Percentiles rank a stretch among this genome's conserved stretches.
Conservation (phyloP, 1,140 invertebrate species). For the Halictus rubicundus region DNA sequence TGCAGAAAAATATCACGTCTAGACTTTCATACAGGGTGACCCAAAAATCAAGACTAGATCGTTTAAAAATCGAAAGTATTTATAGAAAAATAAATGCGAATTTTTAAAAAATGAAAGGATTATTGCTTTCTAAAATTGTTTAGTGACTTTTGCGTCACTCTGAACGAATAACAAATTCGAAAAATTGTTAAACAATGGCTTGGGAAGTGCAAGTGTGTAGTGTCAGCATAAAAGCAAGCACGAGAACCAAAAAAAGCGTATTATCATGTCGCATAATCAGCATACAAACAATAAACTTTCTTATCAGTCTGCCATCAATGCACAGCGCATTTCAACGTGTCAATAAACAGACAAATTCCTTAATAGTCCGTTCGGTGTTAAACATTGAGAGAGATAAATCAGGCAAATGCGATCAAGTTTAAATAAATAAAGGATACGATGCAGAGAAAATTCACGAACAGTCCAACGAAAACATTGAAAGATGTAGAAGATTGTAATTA, state of each 20-base stretch:
- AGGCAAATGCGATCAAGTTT: background rate
- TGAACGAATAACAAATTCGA: no score
- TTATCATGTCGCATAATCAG: no score
- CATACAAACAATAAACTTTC: no score
- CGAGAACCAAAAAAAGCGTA: background rate
- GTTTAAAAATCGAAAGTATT: no score
- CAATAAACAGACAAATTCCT: background rate
- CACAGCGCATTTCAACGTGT: background rate
- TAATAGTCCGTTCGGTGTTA: background rate
- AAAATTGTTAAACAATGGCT: background rate
- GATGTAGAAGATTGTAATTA: conserved; percentile 66
- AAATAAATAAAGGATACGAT: conserved; percentile 43
- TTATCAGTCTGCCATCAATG: no score
- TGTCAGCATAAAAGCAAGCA: background rate
- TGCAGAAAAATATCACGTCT: no score
- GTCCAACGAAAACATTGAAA: conserved; percentile 52
- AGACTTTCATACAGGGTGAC: no score
- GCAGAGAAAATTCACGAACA: conserved; percentile 49
- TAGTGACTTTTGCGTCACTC: no score
- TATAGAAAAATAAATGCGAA: no score
- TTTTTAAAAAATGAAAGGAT: no score
- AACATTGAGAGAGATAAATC: background rate
- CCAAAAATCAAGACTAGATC: no score
- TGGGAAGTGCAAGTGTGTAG: background rate
- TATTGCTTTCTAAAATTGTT: no score